Percentiles rank a stretch among this genome's conserved stretches.
Evolutionary conservation across 2,113 vertebrate genomes (phyloP).

Genomic region (Oplegnathus fasciatus): DNA sequence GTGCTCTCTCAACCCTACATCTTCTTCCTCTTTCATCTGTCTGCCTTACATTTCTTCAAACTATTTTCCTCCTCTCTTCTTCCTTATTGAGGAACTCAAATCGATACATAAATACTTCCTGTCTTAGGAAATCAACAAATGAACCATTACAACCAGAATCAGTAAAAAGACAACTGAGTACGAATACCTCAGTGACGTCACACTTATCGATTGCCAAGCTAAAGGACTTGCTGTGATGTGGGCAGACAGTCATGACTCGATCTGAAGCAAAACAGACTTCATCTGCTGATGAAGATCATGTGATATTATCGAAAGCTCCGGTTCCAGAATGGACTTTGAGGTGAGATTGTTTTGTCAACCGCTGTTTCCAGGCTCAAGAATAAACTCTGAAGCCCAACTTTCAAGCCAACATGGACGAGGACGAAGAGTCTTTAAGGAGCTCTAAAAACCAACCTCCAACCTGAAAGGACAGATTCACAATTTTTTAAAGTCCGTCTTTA

Average conservation of each 20-base stretch:
- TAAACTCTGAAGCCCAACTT: no score
- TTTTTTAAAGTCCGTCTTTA: no score
- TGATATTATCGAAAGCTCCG: background rate
- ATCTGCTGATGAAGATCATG: background rate
- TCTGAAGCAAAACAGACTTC: no score
- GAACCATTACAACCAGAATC: background rate
- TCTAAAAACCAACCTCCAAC: no score
- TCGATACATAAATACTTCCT: constrained; percentile 3
- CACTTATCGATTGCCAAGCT: background rate
- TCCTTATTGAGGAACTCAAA: constrained; percentile 9
- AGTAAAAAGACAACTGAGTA: background rate
- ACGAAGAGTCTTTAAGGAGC: no score
- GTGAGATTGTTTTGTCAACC: no score
- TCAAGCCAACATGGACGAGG: no score
- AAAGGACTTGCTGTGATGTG: background rate
- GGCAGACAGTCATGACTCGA: background rate
- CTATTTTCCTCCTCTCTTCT: background rate
- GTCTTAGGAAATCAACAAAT: constrained; percentile 24
- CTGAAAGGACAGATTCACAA: no score
- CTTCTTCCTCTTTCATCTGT: constrained; percentile 15
- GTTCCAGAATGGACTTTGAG: background rate
- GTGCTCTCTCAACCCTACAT: background rate
- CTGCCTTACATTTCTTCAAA: background rate
- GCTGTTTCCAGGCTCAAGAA: no score
- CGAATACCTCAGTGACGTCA: no score